Evolutionary conservation across 1,140 invertebrate genomes (phyloP), one percentile per base, ranked within the genome.

Genomic region (Mylabris phalerata): DNA sequence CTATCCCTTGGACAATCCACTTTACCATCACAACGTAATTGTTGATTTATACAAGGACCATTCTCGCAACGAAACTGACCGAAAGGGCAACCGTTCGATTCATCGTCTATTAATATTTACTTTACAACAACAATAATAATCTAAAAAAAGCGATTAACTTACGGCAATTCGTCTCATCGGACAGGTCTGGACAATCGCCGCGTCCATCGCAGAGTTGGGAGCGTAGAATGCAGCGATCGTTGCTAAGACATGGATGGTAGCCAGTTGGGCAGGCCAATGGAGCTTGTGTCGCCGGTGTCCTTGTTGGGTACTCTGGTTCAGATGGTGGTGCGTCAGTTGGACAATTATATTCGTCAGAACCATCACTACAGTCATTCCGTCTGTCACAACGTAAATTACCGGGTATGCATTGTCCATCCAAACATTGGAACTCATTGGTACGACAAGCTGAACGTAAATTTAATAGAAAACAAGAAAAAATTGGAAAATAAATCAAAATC

Each of bases 371-470:
- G 55, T 91, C 82, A 9, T 58, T 57, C 41, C 73, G 70, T n/a
- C 84, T 80, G 70, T 95, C 82, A 75, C 92, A 95, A 55, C 82
- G 76, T 49, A 76, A 74, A 44, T 71, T 72, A 41, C 74, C 71
- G 1, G 78, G 71, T 54, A 95, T 83, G 68, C 93, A 95, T 67
- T 85, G 78, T n/a, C 88, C 83, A 19, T 77, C 74, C 39, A 27
- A 38, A 57, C 95, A 98, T 0, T 89, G 92, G 4, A 93, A 92
- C 76, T 98, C 84, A 64, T 90, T 77, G 11, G 79, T 69, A 47
- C 76, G 75, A 71, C 94, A 97, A 10, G 78, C 73, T 65, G 32
- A 32, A 67, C 54, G 51, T 47, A 49, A 60, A 52, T 26, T 41
- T 51, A 58, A 60, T 43, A 59, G 59, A 61, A 40, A 58, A 61